phyloP scores from a whole-genome alignment of 2,888 invertebrate species.

The Blastobasis adustella region DNA sequence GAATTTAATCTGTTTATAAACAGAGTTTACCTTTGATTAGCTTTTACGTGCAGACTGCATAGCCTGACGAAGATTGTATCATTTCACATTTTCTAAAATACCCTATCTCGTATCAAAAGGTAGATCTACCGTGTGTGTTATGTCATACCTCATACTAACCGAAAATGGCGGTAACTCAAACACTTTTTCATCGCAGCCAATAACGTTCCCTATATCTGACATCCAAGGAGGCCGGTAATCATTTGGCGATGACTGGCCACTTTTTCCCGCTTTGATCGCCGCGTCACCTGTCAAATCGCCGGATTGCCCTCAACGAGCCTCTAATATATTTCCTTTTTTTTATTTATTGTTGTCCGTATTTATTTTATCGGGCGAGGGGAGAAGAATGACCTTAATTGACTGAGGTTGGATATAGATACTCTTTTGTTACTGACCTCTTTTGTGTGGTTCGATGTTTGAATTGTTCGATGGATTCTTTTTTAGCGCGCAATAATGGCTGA shows the following conservation, averaged over 20 bases:
- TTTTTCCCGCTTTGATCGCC: slow-evolving; percentile 45
- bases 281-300: slow-evolving; percentile 60
- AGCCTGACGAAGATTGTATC: too few species aligned
- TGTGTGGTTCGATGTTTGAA: slow-evolving; percentile 15
- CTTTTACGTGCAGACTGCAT: too few species aligned
- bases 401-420: slow-evolving; percentile 24
- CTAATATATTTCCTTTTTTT: slow-evolving; percentile 29
- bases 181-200: slow-evolving; percentile 28
- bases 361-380: slow-evolving; percentile 38
- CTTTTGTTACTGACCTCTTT: slow-evolving; percentile 10
- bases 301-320: slow-evolving; percentile 43
- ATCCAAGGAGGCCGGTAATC: slow-evolving; percentile 45
- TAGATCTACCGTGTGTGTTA: too few species aligned
- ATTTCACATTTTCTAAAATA: too few species aligned
- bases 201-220: slow-evolving; percentile 34
- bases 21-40: too few species aligned
- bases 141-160: too few species aligned
- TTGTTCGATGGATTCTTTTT: neutral
- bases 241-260: slow-evolving; percentile 58
- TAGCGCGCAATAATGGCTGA: too few species aligned
- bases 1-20: too few species aligned
- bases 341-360: slow-evolving; percentile 43
- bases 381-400: slow-evolving; percentile 49
- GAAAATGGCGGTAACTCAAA: too few species aligned
- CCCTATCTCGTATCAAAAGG: too few species aligned